phyloP scores from a whole-genome alignment of 2,888 invertebrate species.

The Antheraea assamensis region DNA sequence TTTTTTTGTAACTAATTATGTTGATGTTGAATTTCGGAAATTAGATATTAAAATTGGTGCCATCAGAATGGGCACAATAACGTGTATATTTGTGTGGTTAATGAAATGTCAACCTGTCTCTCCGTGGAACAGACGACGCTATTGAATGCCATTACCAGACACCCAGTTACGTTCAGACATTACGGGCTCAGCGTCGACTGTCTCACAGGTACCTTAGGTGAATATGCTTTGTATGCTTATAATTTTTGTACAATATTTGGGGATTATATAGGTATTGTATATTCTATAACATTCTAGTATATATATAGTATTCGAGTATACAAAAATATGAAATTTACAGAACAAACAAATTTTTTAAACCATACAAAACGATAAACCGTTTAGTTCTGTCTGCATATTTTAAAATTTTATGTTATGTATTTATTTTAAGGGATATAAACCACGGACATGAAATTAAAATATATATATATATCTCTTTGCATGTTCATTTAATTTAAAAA shows the following conservation, averaged over 20 bases:
- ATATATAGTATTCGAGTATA: too few species aligned
- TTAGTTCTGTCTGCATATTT: too few species aligned
- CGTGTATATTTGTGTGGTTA: constrained; percentile 8
- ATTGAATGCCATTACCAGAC: constrained; percentile 13
- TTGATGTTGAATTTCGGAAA: background rate
- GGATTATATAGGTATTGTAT: background rate
- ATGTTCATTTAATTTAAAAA: too few species aligned
- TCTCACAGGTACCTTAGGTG: background rate
- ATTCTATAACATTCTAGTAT: too few species aligned
- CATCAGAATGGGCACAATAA: constrained; percentile 6
- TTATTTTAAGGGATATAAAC: too few species aligned
- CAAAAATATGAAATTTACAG: too few species aligned
- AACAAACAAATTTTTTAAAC: too few species aligned
- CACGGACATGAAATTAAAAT: too few species aligned
- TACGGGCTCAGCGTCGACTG: constrained; percentile 4
- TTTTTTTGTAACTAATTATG: too few species aligned
- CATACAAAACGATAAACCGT: too few species aligned
- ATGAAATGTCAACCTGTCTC: constrained; percentile 14
- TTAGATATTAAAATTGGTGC: background rate
- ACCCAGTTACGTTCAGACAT: constrained; percentile 13
- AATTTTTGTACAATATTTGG: background rate
- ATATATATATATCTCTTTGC: too few species aligned
- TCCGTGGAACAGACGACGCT: constrained; percentile 4
- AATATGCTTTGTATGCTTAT: background rate
- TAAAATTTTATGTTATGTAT: too few species aligned